These are phyloP conservation scores for Merodon equestris DNA, from an alignment of 2,888 invertebrate genomes.

Conservation along the genomic window DNA sequence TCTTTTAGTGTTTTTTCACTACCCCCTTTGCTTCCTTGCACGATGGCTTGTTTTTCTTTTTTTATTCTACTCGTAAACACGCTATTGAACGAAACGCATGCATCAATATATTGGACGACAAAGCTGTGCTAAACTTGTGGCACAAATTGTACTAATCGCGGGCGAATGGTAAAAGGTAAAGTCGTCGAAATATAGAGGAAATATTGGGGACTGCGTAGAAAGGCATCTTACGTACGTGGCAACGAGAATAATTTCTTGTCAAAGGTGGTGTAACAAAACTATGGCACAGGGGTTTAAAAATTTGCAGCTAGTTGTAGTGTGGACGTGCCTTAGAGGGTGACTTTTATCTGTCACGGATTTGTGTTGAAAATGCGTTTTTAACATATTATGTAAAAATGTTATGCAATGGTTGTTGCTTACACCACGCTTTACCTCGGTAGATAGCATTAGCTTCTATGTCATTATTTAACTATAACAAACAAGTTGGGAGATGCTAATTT, in stretches of 20 bases:
- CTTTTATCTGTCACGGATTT: no score
- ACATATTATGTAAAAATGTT: no score
- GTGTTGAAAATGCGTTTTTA: no score
- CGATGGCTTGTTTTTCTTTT: background rate
- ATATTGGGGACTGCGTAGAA: conserved; percentile 1
- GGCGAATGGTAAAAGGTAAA: background rate
- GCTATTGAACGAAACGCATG: conserved; percentile 49
- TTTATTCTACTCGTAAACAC: conserved; percentile 18
- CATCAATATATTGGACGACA: conserved; percentile 45
- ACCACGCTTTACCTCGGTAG: no score
- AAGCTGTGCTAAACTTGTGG: conserved; percentile 33
- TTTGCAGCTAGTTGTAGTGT: background rate
- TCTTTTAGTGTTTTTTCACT: conserved; percentile 1
- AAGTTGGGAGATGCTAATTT: no score
- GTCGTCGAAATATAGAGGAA: conserved; percentile 2
- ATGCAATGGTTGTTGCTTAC: no score
- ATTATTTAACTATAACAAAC: no score
- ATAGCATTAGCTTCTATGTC: no score
- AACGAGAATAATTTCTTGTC: conserved; percentile 42
- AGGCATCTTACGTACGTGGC: conserved; percentile 31
- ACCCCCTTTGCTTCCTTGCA: background rate
- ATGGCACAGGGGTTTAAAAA: no score
- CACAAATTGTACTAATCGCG: background rate
- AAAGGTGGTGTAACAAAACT: conserved; percentile 8
- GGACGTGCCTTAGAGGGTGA: conserved; percentile 1